These are phyloP conservation scores for Cheiracanthium punctorium DNA, from an alignment of 2,888 invertebrate genomes.

Conservation along the genomic window DNA sequence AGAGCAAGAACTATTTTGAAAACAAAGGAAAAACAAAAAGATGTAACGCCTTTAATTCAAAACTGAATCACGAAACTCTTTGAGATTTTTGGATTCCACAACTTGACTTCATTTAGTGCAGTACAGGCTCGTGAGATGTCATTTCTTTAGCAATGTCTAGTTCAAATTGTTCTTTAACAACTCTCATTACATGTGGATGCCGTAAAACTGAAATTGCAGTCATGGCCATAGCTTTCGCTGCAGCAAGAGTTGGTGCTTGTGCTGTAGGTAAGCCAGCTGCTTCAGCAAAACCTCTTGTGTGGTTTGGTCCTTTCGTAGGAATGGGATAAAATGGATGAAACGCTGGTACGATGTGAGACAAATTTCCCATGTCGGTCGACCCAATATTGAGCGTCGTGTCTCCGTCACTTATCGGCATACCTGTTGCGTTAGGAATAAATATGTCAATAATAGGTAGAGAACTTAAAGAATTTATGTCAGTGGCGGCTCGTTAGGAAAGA, in stretches of 20 bases:
- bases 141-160: constrained; percentile 30
- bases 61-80: too few species aligned
- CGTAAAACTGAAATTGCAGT: constrained; percentile 72
- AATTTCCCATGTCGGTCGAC: constrained; percentile 73
- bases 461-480: too few species aligned
- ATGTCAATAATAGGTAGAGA: neutral
- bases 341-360: constrained; percentile 74
- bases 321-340: constrained; percentile 73
- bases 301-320: constrained; percentile 73
- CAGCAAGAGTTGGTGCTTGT: constrained; percentile 71
- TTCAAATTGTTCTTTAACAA: constrained; percentile 71
- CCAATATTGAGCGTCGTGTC: constrained; percentile 70
- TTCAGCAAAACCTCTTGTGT: constrained; percentile 74
- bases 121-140: neutral
- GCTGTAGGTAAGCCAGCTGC: constrained; percentile 71
- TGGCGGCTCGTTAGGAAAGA: too few species aligned
- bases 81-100: too few species aligned
- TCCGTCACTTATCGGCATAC: neutral
- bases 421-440: neutral
- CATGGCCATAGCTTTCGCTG: constrained; percentile 73
- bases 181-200: constrained; percentile 63
- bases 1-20: too few species aligned
- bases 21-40: too few species aligned
- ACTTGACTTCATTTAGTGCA: too few species aligned
- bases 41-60: too few species aligned